A percentile compares a stretch with the other conserved stretches of the same genome.
Conservation (phyloP, 2,888 invertebrate genomes). For the Rhimphoctona megacephalus region DNA sequence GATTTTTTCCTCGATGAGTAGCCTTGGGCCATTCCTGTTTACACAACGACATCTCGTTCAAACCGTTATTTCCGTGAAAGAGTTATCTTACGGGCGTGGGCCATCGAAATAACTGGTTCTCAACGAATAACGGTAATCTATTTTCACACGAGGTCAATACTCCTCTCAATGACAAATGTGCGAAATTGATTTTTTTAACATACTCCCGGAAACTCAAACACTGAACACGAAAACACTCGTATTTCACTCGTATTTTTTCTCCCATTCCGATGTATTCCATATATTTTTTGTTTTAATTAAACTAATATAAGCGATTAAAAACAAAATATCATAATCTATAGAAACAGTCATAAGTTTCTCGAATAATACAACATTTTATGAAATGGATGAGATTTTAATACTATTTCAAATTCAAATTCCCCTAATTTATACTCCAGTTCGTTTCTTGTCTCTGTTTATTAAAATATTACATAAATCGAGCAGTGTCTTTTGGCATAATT, state of each 20-base stretch:
- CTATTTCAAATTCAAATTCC: background rate
- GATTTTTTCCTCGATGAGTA: slow-evolving; percentile 35
- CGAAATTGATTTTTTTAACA: background rate
- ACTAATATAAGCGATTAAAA: background rate
- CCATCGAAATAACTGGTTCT: slow-evolving; percentile 49
- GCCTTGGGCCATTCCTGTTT: slow-evolving; percentile 53
- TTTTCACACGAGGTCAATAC: slow-evolving; percentile 48
- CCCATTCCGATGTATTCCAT: background rate
- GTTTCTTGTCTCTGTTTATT: background rate
- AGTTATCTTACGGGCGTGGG: slow-evolving; percentile 52
- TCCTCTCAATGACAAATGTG: background rate
- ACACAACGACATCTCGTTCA: slow-evolving; percentile 40
- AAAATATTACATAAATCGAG: background rate
- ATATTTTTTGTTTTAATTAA: background rate
- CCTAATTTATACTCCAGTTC: background rate
- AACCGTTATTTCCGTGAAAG: slow-evolving; percentile 55
- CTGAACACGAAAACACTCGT: background rate
- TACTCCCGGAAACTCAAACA: background rate
- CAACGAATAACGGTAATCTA: slow-evolving; percentile 57
- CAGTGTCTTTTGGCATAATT: background rate
- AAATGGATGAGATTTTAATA: background rate
- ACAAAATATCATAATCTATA: background rate
- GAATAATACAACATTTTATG: background rate
- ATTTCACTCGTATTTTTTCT: background rate
- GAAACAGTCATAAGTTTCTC: background rate